Base-by-base conservation (phyloP, 2,888 invertebrate species). In the Philonicus albiceps region DNA sequence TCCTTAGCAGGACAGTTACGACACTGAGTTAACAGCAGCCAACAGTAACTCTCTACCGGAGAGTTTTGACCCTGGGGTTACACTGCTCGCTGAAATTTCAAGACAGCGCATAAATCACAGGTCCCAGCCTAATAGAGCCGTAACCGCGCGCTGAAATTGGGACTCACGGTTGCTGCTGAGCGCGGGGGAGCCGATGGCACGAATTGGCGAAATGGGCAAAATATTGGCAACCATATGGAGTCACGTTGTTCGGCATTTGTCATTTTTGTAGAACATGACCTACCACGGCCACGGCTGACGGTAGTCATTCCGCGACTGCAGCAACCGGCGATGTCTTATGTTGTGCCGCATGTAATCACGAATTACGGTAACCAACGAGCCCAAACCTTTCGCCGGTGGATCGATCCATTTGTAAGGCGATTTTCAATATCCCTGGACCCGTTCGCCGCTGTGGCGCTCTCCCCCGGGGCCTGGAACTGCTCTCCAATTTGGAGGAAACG, bases 181-280 rank as follows among this genome's bases (percentile, higher is more conserved):
- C 49, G 11, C 31, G 37, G 49, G 43, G 74, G 73, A 85, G 49
- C 8, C 34, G n/a, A 22, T 78, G 8, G 86, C 86, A 86, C 86
- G 86, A 86, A 80, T 80, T 86, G 78, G 30, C 30, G 75, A 80
- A 86, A 86, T 37, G 30, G 43, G 37, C 19, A 80, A 81, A 74
- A 86, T 86, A 81, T 53, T 86, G 64, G 53, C 86, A 31, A 27
- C 80, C 81, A 34, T 43, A 83, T 86, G 53, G 74, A 88, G 88
- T 88, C 88, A 88, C 88, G 88, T 88, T 88, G 86, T 87, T 86
- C 73, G 83, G 85, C 86, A 88, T 88, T 88, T 88, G 88, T 88
- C 88, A 88, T 88, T 80, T 86, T 84, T 73, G 78, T 87, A 73
- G 37, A 86, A 87, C 88, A 88, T 88, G 88, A 88, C 78, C 83